A percentile compares a stretch with the other conserved stretches of the same genome.
These are phyloP conservation scores for Holothuria glaberrima DNA, from an alignment of 35 echinoderm and acorn worm genomes.

Conservation along the genomic window DNA sequence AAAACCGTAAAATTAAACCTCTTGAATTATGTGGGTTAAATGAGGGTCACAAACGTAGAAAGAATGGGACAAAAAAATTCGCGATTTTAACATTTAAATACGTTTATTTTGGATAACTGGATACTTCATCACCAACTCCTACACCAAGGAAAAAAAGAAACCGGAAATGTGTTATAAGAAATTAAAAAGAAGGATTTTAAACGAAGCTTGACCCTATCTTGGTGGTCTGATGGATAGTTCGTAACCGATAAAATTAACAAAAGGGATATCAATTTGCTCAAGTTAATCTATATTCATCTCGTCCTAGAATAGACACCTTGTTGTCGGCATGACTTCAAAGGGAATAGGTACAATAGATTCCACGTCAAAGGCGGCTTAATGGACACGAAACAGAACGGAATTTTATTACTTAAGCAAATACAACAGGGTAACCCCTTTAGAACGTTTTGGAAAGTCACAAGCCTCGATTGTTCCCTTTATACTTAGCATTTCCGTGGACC, in stretches of 20 bases:
- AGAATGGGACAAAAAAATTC: neutral
- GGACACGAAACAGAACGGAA: constrained; percentile 34
- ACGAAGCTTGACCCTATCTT: constrained; percentile 38
- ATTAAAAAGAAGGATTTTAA: neutral
- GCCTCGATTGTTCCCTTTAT: too few species aligned
- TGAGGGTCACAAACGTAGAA: neutral
- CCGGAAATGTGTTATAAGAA: neutral
- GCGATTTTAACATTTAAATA: neutral
- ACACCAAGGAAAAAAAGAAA: neutral
- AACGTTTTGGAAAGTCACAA: neutral
- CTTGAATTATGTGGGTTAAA: neutral
- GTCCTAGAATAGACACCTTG: constrained; percentile 39
- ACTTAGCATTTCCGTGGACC: neutral
- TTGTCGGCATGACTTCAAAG: constrained; percentile 50
- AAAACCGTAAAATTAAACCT: too few species aligned
- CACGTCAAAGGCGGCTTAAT: constrained; percentile 40
- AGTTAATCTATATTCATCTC: constrained; percentile 20
- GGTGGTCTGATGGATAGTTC: constrained; percentile 34
- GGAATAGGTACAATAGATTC: constrained; percentile 17
- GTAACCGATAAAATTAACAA: constrained; percentile 52
- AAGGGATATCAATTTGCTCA: constrained; percentile 32
- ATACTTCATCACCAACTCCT: neutral
- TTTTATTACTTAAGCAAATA: constrained; percentile 55
- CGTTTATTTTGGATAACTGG: neutral
- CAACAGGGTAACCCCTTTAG: neutral